Percentiles rank a stretch among this genome's conserved stretches.
Evolutionary conservation across 2,797 vertebrate species (phyloP).

Genomic region (Lindbergichthys nudifrons): DNA sequence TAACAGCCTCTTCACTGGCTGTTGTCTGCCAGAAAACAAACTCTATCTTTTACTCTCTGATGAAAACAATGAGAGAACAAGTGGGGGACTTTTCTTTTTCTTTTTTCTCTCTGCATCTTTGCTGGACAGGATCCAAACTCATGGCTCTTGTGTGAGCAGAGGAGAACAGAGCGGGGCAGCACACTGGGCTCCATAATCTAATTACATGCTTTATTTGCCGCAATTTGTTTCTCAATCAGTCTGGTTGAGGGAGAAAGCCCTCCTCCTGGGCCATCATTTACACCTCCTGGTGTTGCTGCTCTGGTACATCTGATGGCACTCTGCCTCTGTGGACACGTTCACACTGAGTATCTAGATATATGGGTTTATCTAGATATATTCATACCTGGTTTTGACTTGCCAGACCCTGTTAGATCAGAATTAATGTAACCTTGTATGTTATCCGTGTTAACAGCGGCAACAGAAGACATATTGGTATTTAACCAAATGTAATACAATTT

Average conservation of each 20-base stretch:
- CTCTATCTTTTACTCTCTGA: slow-evolving; percentile 44
- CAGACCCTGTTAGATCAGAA: slow-evolving; percentile 1
- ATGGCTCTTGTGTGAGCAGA: slow-evolving; percentile 65
- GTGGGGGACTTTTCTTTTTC: slow-evolving; percentile 16
- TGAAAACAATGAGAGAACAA: slow-evolving; percentile 42
- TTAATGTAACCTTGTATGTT: not conserved
- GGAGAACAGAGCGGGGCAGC: slow-evolving; percentile 58
- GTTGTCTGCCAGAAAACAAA: slow-evolving; percentile 45
- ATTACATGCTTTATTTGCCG: slow-evolving; percentile 99
- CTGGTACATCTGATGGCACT: slow-evolving; percentile 30
- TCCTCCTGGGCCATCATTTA: slow-evolving; percentile 86
- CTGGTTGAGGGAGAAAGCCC: slow-evolving; percentile 89
- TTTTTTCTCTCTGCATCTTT: slow-evolving; percentile 42
- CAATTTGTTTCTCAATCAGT: slow-evolving; percentile 99
- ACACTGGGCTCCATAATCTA: slow-evolving; percentile 92
- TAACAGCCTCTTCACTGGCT: slow-evolving; percentile 33
- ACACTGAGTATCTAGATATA: not conserved
- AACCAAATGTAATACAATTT: too few species aligned
- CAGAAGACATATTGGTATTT: not conserved
- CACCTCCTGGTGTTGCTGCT: slow-evolving; percentile 85
- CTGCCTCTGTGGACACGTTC: slow-evolving; percentile 24
- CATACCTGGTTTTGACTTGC: not conserved
- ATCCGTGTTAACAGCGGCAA: not conserved
- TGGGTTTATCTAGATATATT: not conserved
- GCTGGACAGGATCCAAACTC: slow-evolving; percentile 70